phyloP scores from a whole-genome alignment of 2,113 vertebrate species.

The Hiodon tergisus region DNA sequence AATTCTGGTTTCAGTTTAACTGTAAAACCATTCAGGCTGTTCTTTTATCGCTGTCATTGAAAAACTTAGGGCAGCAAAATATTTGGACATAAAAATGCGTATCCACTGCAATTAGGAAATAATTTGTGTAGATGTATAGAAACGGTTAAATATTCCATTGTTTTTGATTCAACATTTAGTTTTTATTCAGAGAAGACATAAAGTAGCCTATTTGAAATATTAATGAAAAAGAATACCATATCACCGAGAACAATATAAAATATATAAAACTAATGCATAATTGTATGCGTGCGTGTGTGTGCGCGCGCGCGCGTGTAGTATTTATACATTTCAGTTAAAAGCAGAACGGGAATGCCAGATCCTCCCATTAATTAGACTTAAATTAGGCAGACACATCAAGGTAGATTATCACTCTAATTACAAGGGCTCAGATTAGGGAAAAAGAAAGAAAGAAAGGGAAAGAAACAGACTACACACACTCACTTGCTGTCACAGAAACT shows the following conservation, averaged over 20 bases:
- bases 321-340: constrained; percentile 7
- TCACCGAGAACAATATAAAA: background rate
- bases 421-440: constrained; percentile 35
- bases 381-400: constrained; percentile 30
- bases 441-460: constrained; percentile 35
- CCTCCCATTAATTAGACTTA: constrained; percentile 10
- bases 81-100: too few relatives aligned
- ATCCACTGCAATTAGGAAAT: too few relatives aligned
- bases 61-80: too few relatives aligned
- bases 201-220: too few relatives aligned
- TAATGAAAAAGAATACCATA: background rate
- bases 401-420: constrained; percentile 39
- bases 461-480: constrained; percentile 45
- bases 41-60: too few relatives aligned
- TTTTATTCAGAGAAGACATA: too few relatives aligned
- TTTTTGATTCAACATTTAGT: too few relatives aligned
- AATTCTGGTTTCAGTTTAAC: background rate
- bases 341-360: background rate
- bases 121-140: too few relatives aligned
- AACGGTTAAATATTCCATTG: too few relatives aligned
- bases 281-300: too few relatives aligned
- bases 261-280: background rate
- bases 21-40: too few relatives aligned
- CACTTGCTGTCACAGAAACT: constrained; percentile 53
- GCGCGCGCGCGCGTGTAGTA: background rate